phyloP scores from a whole-genome alignment of 1,140 invertebrate species.

The Cotesia typhae region DNA sequence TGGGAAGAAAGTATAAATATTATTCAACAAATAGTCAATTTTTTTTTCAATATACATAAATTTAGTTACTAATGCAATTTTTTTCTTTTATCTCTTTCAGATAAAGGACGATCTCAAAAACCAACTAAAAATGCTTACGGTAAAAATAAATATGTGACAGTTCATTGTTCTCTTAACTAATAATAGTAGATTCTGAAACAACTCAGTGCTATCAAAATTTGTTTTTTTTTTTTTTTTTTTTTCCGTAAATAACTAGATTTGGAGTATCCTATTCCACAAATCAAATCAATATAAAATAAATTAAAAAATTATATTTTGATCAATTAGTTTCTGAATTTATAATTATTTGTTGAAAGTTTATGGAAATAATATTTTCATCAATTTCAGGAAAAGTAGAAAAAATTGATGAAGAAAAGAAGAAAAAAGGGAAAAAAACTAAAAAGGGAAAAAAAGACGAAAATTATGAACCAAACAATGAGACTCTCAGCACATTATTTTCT shows the following conservation, averaged over 20 bases:
- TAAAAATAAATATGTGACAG: conserved; percentile 41
- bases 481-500: conserved; percentile 39
- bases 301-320: no score
- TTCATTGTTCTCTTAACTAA: not conserved
- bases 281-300: no score
- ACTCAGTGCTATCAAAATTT: no score
- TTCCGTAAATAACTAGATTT: no score
- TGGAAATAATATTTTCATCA: not conserved
- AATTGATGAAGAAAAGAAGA: conserved; percentile 45
- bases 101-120: conserved; percentile 52
- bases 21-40: conserved; percentile 41
- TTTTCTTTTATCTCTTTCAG: conserved; percentile 46
- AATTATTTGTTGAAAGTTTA: no score
- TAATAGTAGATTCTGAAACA: conserved; percentile 17
- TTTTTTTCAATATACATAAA: not conserved
- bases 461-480: conserved; percentile 27
- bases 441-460: conserved; percentile 46
- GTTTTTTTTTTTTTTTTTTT: no score
- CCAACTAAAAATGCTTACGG: conserved; percentile 55
- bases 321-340: no score
- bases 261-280: no score
- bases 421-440: conserved; percentile 58
- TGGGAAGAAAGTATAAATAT: conserved; percentile 67
- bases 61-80: no score
- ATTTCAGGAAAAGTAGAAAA: conserved; percentile 51